phyloP scores from a whole-genome alignment of 2,888 invertebrate genomes.

The Pollenia griseotomentosa region DNA sequence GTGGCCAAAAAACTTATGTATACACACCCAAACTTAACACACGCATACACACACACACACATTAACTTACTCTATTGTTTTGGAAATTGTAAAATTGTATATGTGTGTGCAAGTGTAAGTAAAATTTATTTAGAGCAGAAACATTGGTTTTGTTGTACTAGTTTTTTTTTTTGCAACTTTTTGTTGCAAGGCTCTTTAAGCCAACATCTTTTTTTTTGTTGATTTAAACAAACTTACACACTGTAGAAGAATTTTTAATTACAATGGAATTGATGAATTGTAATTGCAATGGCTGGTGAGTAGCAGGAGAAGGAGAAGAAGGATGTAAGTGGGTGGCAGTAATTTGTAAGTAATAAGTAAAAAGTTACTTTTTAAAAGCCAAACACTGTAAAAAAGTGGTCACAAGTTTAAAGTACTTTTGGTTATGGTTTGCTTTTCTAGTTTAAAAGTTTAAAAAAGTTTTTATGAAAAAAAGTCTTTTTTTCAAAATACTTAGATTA shows the following conservation, averaged over 20 bases:
- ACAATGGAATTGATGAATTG: slow-evolving; percentile 62
- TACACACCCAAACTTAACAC: slow-evolving; percentile 8
- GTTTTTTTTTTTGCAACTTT: slow-evolving; percentile 44
- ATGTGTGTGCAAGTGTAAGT: slow-evolving; percentile 9
- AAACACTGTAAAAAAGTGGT: slow-evolving; percentile 43
- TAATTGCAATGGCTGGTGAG: slow-evolving; percentile 7
- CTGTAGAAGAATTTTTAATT: slow-evolving; percentile 56
- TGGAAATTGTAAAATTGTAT: neutral
- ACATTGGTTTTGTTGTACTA: slow-evolving; percentile 36
- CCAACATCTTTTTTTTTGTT: slow-evolving; percentile 35
- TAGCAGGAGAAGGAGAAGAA: neutral
- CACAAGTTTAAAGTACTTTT: slow-evolving; percentile 46
- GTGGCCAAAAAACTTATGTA: slow-evolving; percentile 29
- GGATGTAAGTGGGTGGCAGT: too few relatives aligned
- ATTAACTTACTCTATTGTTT: neutral
- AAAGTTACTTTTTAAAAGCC: neutral
- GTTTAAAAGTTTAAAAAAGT: slow-evolving; percentile 9
- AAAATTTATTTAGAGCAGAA: slow-evolving; percentile 70
- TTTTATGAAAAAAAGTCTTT: neutral
- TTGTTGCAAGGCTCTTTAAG: slow-evolving; percentile 54
- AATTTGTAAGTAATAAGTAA: neutral
- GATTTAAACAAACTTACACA: slow-evolving; percentile 2
- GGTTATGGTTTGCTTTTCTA: neutral
- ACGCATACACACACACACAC: slow-evolving; percentile 5
- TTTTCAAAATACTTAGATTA: neutral